Evolutionary conservation across 2,888 invertebrate species (phyloP), one percentile per base, ranked within the genome.

Genomic region (Spialia ferax): DNA sequence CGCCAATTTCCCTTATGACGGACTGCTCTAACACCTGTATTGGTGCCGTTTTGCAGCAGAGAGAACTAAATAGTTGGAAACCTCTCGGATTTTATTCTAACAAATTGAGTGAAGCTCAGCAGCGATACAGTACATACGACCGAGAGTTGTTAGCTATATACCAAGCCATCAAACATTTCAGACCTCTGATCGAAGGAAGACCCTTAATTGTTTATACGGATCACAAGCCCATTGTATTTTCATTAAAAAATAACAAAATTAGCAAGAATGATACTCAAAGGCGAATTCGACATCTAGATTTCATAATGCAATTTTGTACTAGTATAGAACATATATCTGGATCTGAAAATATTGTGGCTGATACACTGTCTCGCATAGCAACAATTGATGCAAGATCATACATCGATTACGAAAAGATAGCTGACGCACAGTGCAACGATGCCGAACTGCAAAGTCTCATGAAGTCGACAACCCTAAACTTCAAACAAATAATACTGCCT

Each of bases 281-380:
- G 35, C 29, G 62, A 62, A 15, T 50, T 29, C 23, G 62, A 20
- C 62, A 62, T 18, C 35, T 62, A 22, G 52, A 62, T 29, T 62
- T 61, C 29, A 48, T 61, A 48, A 48, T 45, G 45, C 61, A 61
- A 38, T 61, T 61, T 61, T 61, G 61, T 61, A 61, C 48, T 15
- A 22, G 5, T 6, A 29, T 61, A 26, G 20, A 61, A 48, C 48
- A 61, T 26, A 61, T 61, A 48, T 22, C 23, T n/a, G 48, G 61
- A 11, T 45, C 61, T 42, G 48, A 48, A 26, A 61, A 61, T 48
- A 48, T 61, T 20, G 48, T 61, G 15, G 60, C 48, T 1, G 48
- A 48, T 45, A 45, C 60, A 26, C 8, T 48, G 45, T 60, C 48
- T 42, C 22, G 60, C 10, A 42, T 48, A 26, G 23, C 42, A 60